Base-by-base conservation (phyloP, 2,797 vertebrate species). In the Myripristis murdjan region DNA sequence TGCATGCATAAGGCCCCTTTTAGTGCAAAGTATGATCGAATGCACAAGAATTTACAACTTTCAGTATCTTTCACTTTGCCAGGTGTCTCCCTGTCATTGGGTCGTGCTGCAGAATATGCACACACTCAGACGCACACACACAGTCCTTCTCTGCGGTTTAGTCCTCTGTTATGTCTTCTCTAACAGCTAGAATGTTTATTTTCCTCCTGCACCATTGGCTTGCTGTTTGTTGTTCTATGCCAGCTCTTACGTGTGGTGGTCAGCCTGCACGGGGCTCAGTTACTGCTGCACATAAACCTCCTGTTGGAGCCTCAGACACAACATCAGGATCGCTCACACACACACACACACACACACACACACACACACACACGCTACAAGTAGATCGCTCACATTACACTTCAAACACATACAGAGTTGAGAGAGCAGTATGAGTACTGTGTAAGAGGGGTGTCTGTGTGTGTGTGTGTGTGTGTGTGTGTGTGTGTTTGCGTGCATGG, bases 11-110 rank as follows among this genome's bases (percentile, higher is more conserved):
- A 9, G 15, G 12, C 18, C n/a, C n/a, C n/a, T n/a, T n/a, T n/a
- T n/a, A n/a, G 15, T 12, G 60, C 5, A 15, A 18, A 75, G 78
- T 79, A 18, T 73, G 85, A 83, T 64, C 56, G 78, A 74, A 41
- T 54, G 39, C 46, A 66, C 63, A 61, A 90, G 86, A 93, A 94
- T 95, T 93, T 93, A 95, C 91, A 91, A 82, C 94, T 95, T 96
- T 94, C 94, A 93, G 88, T 93, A 87, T 48, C 84, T 88, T 81
- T 81, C 53, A 55, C 76, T 79, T 65, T 33, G 64, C 70, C 65
- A 28, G 73, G 57, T 64, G 59, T 75, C 53, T 70, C 37, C n/a
- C 37, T 61, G 55, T 71, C 26, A 57, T 57, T 81, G 60, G 66
- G 31, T 49, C 6, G 49, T 33, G 31, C 24, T 56, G 37, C 35